These are phyloP conservation scores for Lithophane socia DNA, from an alignment of 2,888 invertebrate species.

Conservation along the genomic window DNA sequence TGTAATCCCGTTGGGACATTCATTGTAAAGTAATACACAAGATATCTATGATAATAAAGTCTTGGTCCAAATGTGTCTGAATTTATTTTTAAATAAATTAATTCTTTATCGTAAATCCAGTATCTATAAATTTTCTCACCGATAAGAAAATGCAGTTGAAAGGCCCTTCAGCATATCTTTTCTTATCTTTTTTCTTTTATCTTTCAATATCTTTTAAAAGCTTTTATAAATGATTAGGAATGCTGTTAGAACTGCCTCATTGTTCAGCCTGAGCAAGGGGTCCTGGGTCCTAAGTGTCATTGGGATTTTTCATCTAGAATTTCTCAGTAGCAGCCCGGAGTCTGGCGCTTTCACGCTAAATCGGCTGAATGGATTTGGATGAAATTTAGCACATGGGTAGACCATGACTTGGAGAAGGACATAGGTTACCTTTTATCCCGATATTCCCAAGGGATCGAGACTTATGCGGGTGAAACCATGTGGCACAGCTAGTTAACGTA, in stretches of 20 bases:
- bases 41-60: background rate
- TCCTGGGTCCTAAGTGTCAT: too few species aligned
- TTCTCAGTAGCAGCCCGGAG: too few species aligned
- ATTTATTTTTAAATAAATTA: background rate
- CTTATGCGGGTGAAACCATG: too few species aligned
- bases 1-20: background rate
- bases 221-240: background rate
- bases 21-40: conserved; percentile 1
- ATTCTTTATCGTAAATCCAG: background rate
- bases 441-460: too few species aligned
- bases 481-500: background rate
- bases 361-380: too few species aligned
- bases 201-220: background rate
- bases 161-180: conserved; percentile 6
- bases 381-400: too few species aligned
- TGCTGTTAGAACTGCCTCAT: too few species aligned
- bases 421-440: too few species aligned
- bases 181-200: background rate
- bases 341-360: too few species aligned
- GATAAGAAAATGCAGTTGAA: background rate
- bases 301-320: too few species aligned
- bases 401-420: too few species aligned
- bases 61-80: background rate
- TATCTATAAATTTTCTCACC: background rate
- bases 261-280: too few species aligned